These are phyloP conservation scores for Hyla sarda DNA, from an alignment of 2,113 vertebrate species.

Conservation along the genomic window DNA sequence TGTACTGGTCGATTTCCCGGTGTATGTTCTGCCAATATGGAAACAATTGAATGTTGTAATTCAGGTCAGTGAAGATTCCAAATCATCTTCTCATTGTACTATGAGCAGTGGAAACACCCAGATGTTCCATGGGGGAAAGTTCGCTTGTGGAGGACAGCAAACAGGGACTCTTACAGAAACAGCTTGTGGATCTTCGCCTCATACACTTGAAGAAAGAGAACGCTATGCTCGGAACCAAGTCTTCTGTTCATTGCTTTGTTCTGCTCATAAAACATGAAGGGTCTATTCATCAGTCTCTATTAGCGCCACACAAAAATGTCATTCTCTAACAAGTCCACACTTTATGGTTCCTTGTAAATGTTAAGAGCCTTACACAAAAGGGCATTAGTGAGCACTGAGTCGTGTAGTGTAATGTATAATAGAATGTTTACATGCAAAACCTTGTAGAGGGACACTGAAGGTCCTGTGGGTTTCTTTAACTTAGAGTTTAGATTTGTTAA, in stretches of 20 bases:
- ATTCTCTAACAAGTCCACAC: constrained; percentile 10
- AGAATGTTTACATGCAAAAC: neutral
- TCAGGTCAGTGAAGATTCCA: constrained; percentile 56
- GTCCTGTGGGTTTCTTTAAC: neutral
- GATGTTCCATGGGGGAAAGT: constrained; percentile 22
- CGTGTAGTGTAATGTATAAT: neutral
- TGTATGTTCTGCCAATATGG: constrained; percentile 36
- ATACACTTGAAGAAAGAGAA: constrained; percentile 1
- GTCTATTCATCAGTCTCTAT: constrained; percentile 23
- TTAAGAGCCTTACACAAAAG: neutral
- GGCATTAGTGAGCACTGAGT: neutral
- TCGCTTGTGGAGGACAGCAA: constrained; percentile 2
- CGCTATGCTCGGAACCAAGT: constrained; percentile 5
- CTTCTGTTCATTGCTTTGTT: constrained; percentile 32
- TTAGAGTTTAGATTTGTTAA: neutral
- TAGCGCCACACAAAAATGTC: constrained; percentile 16
- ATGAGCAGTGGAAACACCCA: constrained; percentile 48
- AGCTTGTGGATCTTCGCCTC: constrained; percentile 1
- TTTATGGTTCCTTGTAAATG: constrained; percentile 25
- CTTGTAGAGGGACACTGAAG: too few relatives aligned
- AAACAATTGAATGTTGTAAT: constrained; percentile 55
- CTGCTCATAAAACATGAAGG: constrained; percentile 33
- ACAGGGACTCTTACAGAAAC: constrained; percentile 13
- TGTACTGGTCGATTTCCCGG: neutral
- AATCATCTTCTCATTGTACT: constrained; percentile 21